A percentile compares a stretch with the other conserved stretches of the same genome.
phyloP scores from a whole-genome alignment of 2,797 vertebrate genomes.

The Geotrypetes seraphini region DNA sequence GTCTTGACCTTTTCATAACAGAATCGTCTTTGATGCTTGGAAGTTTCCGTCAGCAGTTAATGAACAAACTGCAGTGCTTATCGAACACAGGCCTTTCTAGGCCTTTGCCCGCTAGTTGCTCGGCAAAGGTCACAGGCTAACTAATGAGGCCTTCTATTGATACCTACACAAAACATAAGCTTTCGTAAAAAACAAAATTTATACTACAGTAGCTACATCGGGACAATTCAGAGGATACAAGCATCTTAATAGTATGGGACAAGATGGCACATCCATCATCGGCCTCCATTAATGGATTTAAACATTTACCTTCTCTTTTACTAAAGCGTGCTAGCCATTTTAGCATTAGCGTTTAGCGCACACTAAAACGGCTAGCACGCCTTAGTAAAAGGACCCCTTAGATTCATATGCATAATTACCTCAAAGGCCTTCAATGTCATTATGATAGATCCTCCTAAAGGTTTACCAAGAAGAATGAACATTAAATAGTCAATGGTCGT shows the following conservation, averaged over 20 bases:
- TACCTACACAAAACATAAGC: constrained; percentile 38
- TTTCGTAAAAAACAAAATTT: constrained; percentile 48
- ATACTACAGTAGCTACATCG: constrained; percentile 46
- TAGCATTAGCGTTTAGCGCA: too few relatives aligned
- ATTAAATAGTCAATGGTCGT: constrained; percentile 27
- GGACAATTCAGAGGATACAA: constrained; percentile 39
- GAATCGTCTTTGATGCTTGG: constrained; percentile 48
- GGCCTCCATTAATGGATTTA: constrained; percentile 43
- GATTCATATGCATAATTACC: constrained; percentile 43
- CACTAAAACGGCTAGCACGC: too few relatives aligned
- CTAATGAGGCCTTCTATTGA: constrained; percentile 53
- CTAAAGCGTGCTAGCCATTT: too few relatives aligned
- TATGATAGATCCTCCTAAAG: constrained; percentile 44
- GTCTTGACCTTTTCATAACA: constrained; percentile 51
- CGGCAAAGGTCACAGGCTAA: constrained; percentile 51
- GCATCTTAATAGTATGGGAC: constrained; percentile 38
- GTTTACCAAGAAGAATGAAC: constrained; percentile 38
- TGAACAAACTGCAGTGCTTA: constrained; percentile 59
- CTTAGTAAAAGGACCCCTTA: too few relatives aligned
- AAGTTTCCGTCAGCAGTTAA: constrained; percentile 53
- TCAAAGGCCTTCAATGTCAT: constrained; percentile 37
- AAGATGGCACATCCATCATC: constrained; percentile 39
- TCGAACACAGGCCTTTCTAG: constrained; percentile 41
- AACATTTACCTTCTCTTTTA: too few relatives aligned
- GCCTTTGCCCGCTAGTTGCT: constrained; percentile 42